Evolutionary conservation across 1,140 invertebrate species (phyloP).

Genomic region (Aphelenchoides besseyi): DNA sequence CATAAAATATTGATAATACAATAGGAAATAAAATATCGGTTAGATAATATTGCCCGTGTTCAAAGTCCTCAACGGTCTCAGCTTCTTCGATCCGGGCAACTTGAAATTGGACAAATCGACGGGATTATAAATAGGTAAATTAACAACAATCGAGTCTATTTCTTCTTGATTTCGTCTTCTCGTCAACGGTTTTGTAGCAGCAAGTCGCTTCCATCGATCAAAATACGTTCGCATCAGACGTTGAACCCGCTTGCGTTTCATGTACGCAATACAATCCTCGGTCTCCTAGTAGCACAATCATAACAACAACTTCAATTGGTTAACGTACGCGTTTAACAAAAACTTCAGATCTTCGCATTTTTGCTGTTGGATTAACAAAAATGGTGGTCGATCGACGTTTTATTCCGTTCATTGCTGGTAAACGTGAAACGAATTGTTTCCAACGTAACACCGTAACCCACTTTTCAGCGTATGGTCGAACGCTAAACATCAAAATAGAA

Average conservation of each 20-base stretch:
- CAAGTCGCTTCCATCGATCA: neutral
- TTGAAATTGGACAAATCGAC: neutral
- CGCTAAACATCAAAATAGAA: constrained; percentile 8
- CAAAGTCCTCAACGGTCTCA: neutral
- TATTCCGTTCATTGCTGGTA: neutral
- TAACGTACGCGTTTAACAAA: neutral
- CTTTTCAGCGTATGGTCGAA: constrained; percentile 11
- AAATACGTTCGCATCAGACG: neutral
- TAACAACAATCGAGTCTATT: neutral
- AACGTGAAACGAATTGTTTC: constrained; percentile 10
- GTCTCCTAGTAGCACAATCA: neutral
- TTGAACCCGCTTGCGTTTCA: neutral
- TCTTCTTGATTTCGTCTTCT: neutral
- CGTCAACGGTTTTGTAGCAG: neutral
- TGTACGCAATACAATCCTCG: neutral
- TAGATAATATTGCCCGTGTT: no score
- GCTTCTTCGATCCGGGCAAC: neutral
- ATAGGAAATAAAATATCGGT: neutral
- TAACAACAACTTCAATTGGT: neutral
- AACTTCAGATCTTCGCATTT: neutral
- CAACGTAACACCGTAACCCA: neutral
- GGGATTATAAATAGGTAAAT: neutral
- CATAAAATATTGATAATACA: no score
- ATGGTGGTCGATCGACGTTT: neutral
- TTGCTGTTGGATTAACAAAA: neutral